Evolutionary conservation across 1,140 invertebrate genomes (phyloP).

Genomic region (Homalodisca vitripennis): DNA sequence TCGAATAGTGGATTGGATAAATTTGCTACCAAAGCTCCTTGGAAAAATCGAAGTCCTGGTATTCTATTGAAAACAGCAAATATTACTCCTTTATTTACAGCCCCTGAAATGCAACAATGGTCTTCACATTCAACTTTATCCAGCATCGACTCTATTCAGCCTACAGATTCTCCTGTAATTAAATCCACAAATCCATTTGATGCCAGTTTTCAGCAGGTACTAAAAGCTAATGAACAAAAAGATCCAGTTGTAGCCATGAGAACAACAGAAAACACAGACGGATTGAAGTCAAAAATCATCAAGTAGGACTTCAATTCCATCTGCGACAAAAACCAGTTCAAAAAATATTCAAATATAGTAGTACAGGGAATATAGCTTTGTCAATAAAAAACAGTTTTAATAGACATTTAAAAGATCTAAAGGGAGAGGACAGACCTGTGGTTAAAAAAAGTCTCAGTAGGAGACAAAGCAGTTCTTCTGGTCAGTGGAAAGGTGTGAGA

Average conservation of each 20-base stretch:
- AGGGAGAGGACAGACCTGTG: neutral
- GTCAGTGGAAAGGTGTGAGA: conserved; percentile 37
- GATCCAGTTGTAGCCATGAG: too few species aligned
- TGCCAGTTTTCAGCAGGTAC: neutral
- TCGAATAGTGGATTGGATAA: neutral
- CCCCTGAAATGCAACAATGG: neutral
- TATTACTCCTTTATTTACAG: neutral
- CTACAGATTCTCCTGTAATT: neutral
- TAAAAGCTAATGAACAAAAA: neutral
- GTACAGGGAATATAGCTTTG: conserved; percentile 5
- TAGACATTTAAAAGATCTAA: neutral
- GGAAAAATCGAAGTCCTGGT: neutral
- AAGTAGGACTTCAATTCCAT: conserved; percentile 13
- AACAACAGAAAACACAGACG: neutral
- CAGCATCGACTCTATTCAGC: conserved; percentile 1
- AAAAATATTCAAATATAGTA: neutral
- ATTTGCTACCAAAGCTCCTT: conserved; percentile 12
- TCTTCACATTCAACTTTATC: conserved; percentile 7
- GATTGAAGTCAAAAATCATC: neutral
- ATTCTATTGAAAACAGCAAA: conserved; percentile 2
- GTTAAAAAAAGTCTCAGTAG: conserved; percentile 5
- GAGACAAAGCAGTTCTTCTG: conserved; percentile 34
- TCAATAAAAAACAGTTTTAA: conserved; percentile 12
- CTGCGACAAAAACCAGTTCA: neutral
- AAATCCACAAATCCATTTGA: conserved; percentile 21